Conservation (phyloP, 1,140 invertebrate genomes). For the Heliconius nattereri region DNA sequence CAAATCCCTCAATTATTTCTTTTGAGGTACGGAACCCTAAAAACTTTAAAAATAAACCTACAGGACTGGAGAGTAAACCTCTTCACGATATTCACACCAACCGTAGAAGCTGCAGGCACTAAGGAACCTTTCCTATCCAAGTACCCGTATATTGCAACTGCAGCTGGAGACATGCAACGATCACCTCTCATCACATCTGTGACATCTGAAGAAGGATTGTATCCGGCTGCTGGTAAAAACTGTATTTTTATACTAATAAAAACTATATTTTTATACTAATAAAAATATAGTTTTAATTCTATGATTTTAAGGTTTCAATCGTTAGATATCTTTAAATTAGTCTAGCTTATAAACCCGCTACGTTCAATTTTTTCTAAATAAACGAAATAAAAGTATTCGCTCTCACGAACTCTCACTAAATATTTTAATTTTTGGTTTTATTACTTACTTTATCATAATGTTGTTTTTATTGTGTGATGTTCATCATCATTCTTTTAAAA, state of each 20-base stretch:
- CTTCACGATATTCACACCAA: constrained; percentile 84
- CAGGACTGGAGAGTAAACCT: constrained; percentile 69
- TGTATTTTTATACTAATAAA: constrained; percentile 55
- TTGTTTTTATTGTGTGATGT: too few relatives aligned
- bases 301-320: background rate
- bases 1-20: too few relatives aligned
- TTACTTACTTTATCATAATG: too few relatives aligned
- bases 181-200: constrained; percentile 83
- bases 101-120: constrained; percentile 77
- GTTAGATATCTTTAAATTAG: too few relatives aligned
- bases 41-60: background rate
- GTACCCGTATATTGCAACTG: constrained; percentile 81
- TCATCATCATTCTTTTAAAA: too few relatives aligned
- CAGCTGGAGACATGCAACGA: constrained; percentile 77
- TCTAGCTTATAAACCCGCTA: too few relatives aligned
- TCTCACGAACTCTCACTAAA: too few relatives aligned
- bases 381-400: too few relatives aligned
- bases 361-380: too few relatives aligned
- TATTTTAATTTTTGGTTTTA: too few relatives aligned
- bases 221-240: constrained; percentile 81
- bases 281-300: too few relatives aligned
- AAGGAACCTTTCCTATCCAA: constrained; percentile 82
- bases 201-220: constrained; percentile 84
- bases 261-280: constrained; percentile 15
- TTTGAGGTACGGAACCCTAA: background rate